Evolutionary conservation across 1,140 invertebrate species (phyloP), one percentile per base, ranked within the genome.

Genomic region (Microplitis demolitor): DNA sequence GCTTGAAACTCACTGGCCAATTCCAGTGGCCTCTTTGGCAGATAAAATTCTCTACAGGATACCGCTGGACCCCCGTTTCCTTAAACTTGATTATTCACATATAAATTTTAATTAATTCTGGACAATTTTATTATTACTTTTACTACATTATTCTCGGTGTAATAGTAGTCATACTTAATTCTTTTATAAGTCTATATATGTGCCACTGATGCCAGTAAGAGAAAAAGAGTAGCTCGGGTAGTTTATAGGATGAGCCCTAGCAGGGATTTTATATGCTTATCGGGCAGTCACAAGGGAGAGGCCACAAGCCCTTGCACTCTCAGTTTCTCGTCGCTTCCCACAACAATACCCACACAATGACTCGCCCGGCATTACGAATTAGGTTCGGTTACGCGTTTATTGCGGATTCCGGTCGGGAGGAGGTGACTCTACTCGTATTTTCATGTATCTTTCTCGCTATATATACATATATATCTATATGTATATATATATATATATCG

Each of bases 351-450:
- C 60, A 67, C 76, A 78, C 82, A 81, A 85, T 85, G 83, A 85
- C 83, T 84, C 79, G 79, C 75, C 79, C 79, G 79, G 83, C 83
- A 80, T 85, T 80, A 83, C 83, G 82, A 85, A 87, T 87, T 87
- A 87, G 86, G 80, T 83, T 87, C 85, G 86, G 84, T 87, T 83
- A 82, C 84, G 83, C 85, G 83, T 87, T 87, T 87, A 86, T 84
- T 80, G 84, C 79, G 69, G 79, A 84, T 84, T 84, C 83, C 84
- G 84, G 83, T 81, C 71, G 74, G 78, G 73, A 81, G 78, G 63
- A 70, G 80, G 80, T 77, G 80, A 45, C 39, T 81, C 79, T 76
- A 56, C 75, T 53, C 75, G 51, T 63, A 74, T 74, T 78, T 82
- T 79, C 37, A 4, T 39, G 11, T 11, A 24, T 24, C 24, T 24